A percentile compares a stretch with the other conserved stretches of the same genome.
Conservation (phyloP, 2,113 vertebrate genomes). For the Pionites leucogaster region DNA sequence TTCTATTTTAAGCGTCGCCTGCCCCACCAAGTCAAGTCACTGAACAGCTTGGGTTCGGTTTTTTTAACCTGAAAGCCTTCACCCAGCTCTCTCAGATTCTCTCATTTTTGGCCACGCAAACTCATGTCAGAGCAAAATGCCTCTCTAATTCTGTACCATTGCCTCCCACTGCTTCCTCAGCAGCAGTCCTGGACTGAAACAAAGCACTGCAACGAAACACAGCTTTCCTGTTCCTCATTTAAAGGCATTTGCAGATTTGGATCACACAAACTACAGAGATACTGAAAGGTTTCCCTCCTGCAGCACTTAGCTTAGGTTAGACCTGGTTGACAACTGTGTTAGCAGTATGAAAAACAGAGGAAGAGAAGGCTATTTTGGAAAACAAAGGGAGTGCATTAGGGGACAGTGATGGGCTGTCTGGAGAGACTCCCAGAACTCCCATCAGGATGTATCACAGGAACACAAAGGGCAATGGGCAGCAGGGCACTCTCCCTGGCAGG, state of each 20-base stretch:
- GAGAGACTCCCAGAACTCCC: not conserved
- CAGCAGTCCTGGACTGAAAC: not conserved
- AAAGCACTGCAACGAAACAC: not conserved
- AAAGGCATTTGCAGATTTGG: not conserved
- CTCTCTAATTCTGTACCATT: not conserved
- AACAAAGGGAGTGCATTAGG: not conserved
- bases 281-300: not conserved
- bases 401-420: no score
- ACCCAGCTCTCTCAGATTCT: not conserved
- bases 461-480: not conserved
- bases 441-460: accelerated
- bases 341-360: not conserved
- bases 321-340: not conserved
- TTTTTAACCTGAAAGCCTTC: not conserved
- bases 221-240: not conserved
- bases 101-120: not conserved
- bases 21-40: not conserved
- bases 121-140: not conserved
- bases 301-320: not conserved
- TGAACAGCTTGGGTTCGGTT: not conserved
- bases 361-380: not conserved
- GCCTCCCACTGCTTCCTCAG: not conserved
- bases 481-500: not conserved
- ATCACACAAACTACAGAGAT: not conserved
- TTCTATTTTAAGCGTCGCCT: not conserved